Evolutionary conservation across 1,140 invertebrate genomes (phyloP), one percentile per base, ranked within the genome.

Genomic region (Drosophila chauvacae): DNA sequence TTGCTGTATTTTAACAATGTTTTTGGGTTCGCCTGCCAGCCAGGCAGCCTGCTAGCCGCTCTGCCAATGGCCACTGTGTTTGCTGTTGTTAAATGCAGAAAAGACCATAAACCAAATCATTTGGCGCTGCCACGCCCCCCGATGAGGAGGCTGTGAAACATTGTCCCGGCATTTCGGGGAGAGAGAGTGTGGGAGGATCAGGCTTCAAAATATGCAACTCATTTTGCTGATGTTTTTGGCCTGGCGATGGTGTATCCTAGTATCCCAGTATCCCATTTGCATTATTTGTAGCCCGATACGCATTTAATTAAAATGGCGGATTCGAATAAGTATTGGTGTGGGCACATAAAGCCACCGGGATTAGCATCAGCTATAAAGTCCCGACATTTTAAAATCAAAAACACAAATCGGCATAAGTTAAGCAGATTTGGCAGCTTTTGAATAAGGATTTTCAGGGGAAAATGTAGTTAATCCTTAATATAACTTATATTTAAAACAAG

Each of bases 1-100:
- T 85, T 84, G 81, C 77, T 88, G 77, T 75, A 87, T 87, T 87
- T 90, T 88, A 88, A 88, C 84, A 87, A 84, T 90, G 81, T 88
- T 87, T 87, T 85, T 80, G 70, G 26, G 45, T 57, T 71, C 53
- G 60, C 76, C 35, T 55, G 53, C 53, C 16, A 63, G 71, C 48
- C 63, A 88, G 47, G 45, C 79, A 82, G 77, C 64, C 62, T 66
- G 60, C 63, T 63, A 26, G 56, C 50, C 42, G 37, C 33, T 60
- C 61, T 56, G 30, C 63, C 63, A 72, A 72, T 73, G 69, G 72
- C 58, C 58, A 55, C 70, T 74, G 58, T 77, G 50, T 69, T 69
- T 61, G 48, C 42, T 30, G 82, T 82, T 88, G 83, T 88, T 87
- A 77, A 84, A 83, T 80, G 83, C 80, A 83, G 84, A 85, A 88